Conservation (phyloP, 2,888 invertebrate species). For the Ophion costatus region DNA sequence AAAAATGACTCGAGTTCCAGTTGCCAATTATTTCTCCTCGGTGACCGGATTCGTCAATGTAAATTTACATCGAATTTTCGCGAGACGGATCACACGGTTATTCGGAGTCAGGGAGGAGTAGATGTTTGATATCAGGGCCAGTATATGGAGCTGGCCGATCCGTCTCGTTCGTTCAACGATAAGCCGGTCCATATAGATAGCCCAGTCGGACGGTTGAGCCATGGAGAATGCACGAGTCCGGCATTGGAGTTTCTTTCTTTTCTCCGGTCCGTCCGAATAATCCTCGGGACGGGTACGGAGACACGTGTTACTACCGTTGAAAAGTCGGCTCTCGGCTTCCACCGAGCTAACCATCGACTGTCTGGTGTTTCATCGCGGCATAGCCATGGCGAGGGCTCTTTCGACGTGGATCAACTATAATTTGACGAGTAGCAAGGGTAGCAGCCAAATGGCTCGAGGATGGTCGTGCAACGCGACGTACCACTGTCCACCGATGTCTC, state of each 20-base stretch:
- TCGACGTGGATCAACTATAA: constrained; percentile 60
- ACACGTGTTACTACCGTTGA: constrained; percentile 46
- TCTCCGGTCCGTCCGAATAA: constrained; percentile 40
- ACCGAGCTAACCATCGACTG: background rate
- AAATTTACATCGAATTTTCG: too few species aligned
- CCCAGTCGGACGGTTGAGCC: constrained; percentile 6
- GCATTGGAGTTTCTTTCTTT: constrained; percentile 38
- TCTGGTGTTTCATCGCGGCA: constrained; percentile 5
- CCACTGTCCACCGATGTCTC: constrained; percentile 14
- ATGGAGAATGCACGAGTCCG: constrained; percentile 32
- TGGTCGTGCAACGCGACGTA: constrained; percentile 9
- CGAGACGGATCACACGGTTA: too few species aligned
- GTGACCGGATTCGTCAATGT: too few species aligned
- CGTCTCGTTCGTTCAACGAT: constrained; percentile 34
- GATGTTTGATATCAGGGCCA: too few species aligned
- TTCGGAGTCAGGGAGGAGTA: too few species aligned
- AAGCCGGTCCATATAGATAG: constrained; percentile 23
- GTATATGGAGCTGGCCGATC: background rate
- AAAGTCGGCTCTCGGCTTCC: constrained; percentile 29
- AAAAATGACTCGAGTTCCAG: too few species aligned
- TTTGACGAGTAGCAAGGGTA: constrained; percentile 52
- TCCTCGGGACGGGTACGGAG: constrained; percentile 41
- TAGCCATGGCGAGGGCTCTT: constrained; percentile 2
- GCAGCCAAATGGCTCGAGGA: constrained; percentile 23
- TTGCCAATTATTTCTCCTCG: too few species aligned